phyloP scores from a whole-genome alignment of 2,113 vertebrate genomes.

The Ammospiza caudacuta region DNA sequence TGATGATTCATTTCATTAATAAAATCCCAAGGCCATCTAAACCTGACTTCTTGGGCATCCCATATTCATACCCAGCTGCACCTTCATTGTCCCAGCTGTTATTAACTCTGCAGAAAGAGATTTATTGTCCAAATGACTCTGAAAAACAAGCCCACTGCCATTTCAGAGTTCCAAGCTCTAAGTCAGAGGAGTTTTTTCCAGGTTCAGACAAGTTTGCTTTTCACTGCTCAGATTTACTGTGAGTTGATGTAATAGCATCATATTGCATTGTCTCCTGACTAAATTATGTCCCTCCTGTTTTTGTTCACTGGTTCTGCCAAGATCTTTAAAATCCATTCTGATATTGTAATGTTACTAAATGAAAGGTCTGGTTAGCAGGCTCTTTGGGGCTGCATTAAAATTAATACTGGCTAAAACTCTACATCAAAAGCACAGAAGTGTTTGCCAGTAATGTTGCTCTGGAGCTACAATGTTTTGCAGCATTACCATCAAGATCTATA shows the following conservation, averaged over 20 bases:
- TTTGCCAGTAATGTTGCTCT: not conserved
- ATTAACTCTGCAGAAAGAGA: not conserved
- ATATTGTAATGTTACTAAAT: not conserved
- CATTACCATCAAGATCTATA: not conserved
- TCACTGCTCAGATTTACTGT: not conserved
- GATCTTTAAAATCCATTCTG: not conserved
- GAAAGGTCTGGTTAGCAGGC: not conserved
- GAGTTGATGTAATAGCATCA: not conserved
- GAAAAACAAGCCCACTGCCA: not conserved
- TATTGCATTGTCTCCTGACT: not conserved
- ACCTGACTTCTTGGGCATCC: not conserved
- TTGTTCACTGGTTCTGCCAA: not conserved
- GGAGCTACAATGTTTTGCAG: not conserved
- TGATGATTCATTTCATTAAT: not conserved
- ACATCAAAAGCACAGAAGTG: not conserved
- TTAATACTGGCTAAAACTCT: not conserved
- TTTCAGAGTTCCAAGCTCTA: not conserved
- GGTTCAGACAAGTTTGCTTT: not conserved
- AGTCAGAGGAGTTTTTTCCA: not conserved
- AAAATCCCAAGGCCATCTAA: not conserved
- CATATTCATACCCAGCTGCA: not conserved
- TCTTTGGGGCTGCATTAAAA: not conserved
- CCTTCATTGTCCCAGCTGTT: not conserved
- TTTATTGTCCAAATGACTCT: not conserved
- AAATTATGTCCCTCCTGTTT: not conserved